These are phyloP conservation scores for Danio choprae DNA, from an alignment of 2,797 vertebrate genomes.

Conservation along the genomic window DNA sequence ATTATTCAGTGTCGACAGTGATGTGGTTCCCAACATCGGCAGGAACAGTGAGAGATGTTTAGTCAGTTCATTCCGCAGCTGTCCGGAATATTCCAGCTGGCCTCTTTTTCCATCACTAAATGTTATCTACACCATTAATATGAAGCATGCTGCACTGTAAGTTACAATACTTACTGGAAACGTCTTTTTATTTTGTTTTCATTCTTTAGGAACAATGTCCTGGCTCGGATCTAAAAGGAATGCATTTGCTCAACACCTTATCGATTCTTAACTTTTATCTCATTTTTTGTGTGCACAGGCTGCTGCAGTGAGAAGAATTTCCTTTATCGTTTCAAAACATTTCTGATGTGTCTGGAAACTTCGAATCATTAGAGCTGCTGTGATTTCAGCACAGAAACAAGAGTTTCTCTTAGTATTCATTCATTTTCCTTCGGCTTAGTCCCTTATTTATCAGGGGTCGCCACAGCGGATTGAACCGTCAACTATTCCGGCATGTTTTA, in stretches of 20 bases:
- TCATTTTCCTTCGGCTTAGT: no score
- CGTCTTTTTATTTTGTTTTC: conserved; percentile 1
- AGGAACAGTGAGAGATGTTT: conserved; percentile 37
- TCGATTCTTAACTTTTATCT: conserved; percentile 30
- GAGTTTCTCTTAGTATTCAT: neutral
- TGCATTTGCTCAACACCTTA: conserved; percentile 14
- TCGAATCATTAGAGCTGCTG: conserved; percentile 8
- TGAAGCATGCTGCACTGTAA: conserved; percentile 12
- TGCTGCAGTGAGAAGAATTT: conserved; percentile 36
- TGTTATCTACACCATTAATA: conserved; percentile 26
- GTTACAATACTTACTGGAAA: conserved; percentile 21
- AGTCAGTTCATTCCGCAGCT: conserved; percentile 41
- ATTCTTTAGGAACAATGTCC: conserved; percentile 23
- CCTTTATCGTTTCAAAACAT: conserved; percentile 52
- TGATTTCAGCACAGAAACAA: neutral
- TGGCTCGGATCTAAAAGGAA: conserved; percentile 47
- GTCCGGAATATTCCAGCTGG: conserved; percentile 56
- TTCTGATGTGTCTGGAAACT: conserved; percentile 23
- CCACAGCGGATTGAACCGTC: no score
- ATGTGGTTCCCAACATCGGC: conserved; percentile 46
- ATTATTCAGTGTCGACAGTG: conserved; percentile 44
- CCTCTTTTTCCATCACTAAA: conserved; percentile 51
- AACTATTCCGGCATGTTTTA: no score
- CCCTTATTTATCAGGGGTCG: no score
- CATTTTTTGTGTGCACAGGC: conserved; percentile 28